Conservation (phyloP, 2,113 vertebrate genomes). For the Barbus barbus region DNA sequence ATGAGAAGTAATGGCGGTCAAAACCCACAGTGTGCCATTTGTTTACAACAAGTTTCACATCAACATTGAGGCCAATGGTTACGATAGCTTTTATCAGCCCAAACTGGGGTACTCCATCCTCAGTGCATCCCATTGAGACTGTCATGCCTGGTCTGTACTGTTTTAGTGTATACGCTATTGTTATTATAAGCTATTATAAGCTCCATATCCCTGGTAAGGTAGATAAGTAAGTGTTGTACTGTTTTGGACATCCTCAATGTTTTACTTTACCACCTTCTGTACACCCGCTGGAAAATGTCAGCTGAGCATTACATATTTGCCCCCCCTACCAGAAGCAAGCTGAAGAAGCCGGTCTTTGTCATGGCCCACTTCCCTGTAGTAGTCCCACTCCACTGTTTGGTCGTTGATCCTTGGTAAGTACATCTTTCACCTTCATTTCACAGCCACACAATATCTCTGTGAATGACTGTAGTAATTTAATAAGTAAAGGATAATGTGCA, state of each 20-base stretch:
- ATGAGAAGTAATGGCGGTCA: no score
- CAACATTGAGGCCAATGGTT: no score
- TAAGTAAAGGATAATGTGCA: background rate
- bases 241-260: background rate
- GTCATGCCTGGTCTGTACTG: no score
- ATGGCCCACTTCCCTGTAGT: background rate
- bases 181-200: no score
- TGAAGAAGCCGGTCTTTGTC: background rate
- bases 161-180: no score
- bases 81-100: no score
- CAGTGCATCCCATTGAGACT: no score
- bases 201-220: background rate
- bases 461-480: constrained; percentile 5
- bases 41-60: no score
- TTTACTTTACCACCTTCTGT: constrained; percentile 1
- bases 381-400: background rate
- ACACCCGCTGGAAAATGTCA: background rate
- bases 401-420: background rate
- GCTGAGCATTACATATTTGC: constrained; percentile 1
- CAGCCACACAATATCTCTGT: background rate
- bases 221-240: constrained; percentile 1
- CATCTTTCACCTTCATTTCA: background rate
- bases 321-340: background rate
- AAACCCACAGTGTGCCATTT: no score
- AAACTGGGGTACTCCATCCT: no score